These are phyloP conservation scores for Contarinia nasturtii DNA, from an alignment of 1,140 invertebrate species.

Conservation along the genomic window DNA sequence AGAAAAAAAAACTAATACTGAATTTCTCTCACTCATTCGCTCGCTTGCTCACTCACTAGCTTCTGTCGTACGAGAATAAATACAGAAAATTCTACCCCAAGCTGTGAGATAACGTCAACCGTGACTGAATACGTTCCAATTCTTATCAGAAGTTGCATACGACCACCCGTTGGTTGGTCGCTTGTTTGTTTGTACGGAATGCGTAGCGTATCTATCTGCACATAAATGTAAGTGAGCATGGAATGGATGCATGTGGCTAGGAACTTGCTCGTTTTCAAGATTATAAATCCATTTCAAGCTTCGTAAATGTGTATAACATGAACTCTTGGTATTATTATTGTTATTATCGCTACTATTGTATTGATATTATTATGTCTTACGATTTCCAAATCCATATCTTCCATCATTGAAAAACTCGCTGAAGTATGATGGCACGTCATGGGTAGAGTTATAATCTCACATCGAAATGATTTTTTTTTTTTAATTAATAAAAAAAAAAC, in stretches of 20 bases:
- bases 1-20: not conserved
- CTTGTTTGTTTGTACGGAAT: not conserved
- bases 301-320: not conserved
- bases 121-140: not conserved
- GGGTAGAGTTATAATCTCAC: no score
- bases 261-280: not conserved
- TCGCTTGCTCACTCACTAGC: no score
- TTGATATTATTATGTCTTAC: no score
- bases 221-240: not conserved
- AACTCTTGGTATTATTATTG: not conserved
- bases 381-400: no score
- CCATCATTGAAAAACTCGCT: no score
- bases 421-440: no score
- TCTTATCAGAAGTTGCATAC: constrained; percentile 1
- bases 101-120: constrained; percentile 2
- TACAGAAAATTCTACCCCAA: constrained; percentile 1
- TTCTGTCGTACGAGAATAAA: no score
- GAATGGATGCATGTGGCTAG: not conserved
- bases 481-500: not conserved
- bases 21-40: no score
- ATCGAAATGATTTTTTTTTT: not conserved
- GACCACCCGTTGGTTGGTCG: not conserved
- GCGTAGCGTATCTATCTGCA: not conserved
- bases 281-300: not conserved
- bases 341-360: not conserved